Base-by-base conservation (phyloP, 2,888 invertebrate genomes). In the Labia minor region DNA sequence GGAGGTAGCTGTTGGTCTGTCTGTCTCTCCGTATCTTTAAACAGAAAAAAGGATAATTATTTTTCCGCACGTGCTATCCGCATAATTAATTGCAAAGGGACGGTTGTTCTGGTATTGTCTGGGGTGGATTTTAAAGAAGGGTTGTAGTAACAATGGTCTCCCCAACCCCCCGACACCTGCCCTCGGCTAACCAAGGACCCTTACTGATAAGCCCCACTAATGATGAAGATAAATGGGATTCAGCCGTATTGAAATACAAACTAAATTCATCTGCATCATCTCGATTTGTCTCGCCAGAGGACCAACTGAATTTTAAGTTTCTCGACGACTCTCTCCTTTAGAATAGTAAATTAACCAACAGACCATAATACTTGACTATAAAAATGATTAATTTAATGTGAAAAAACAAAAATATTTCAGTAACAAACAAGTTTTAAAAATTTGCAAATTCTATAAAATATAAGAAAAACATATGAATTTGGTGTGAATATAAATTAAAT, bases 61-160 rank as follows among this genome's bases (percentile, higher is more conserved):
- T 49, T 49, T 49, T 49, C 49, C 49, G 49, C 49, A 49, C 49
- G 49, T 49, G 49, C 49, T 49, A 49, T 49, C 16, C 49, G 49
- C 49, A 49, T 49, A 49, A 49, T 49, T 49, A 49, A 49, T 49
- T n/a, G 49, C 49, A 49, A 49, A 49, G 49, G 49, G 49, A 11
- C 49, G 49, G 16, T 49, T 11, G 49, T 49, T 26, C 4, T n/a
- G n/a, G n/a, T n/a, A n/a, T 11, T 33, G 33, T 8, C 6, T 8
- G 16, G 49, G 49, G 49, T 49, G 49, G 49, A n/a, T 16, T 16
- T 49, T n/a, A 49, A 49, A 16, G 49, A 49, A 49, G 49, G 16
- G 49, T 49, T n/a, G 49, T 11, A 16, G 49, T 14, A 49, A 49
- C 49, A 49, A 49, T n/a, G 49, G n/a, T 4, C 14, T 14, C 4